Evolutionary conservation across 2,888 invertebrate genomes (phyloP).

Genomic region (Zygothrica quintamaculata): DNA sequence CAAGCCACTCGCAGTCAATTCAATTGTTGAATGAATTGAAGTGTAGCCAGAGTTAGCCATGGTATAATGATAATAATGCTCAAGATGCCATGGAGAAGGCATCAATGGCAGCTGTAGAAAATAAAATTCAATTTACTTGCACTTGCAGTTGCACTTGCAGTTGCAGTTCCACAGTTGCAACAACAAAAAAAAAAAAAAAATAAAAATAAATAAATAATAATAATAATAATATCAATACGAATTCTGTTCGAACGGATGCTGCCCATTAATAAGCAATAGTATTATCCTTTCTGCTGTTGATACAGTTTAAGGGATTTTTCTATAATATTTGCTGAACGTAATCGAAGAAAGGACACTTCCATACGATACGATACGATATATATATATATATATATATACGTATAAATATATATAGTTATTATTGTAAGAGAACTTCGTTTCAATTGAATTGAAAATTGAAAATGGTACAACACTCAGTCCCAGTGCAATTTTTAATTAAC

Average conservation of each 20-base stretch:
- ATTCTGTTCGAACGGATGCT: neutral
- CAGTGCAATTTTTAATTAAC: conserved; percentile 69
- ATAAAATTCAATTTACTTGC: conserved; percentile 67
- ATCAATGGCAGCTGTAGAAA: conserved; percentile 13
- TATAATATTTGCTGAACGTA: conserved; percentile 68
- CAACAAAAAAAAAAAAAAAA: conserved; percentile 2
- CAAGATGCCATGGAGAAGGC: neutral
- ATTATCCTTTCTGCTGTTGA: conserved; percentile 13
- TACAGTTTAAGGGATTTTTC: conserved; percentile 37
- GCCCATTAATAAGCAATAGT: conserved; percentile 65
- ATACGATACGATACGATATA: no score
- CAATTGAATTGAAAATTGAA: conserved; percentile 65
- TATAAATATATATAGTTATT: no score
- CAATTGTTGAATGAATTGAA: conserved; percentile 13
- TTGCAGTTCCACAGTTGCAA: conserved; percentile 14
- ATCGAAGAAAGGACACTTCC: no score
- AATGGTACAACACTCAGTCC: conserved; percentile 22
- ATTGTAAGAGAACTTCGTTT: conserved; percentile 16
- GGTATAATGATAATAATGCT: conserved; percentile 13
- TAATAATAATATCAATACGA: neutral
- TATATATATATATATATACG: no score
- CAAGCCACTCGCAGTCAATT: conserved; percentile 11
- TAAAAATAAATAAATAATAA: conserved; percentile 18
- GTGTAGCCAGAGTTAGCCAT: conserved; percentile 1
- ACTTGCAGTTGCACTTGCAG: conserved; percentile 18